Evolutionary conservation across 1,140 invertebrate genomes (phyloP), one percentile per base, ranked within the genome.

Genomic region (Nebria ingens): DNA sequence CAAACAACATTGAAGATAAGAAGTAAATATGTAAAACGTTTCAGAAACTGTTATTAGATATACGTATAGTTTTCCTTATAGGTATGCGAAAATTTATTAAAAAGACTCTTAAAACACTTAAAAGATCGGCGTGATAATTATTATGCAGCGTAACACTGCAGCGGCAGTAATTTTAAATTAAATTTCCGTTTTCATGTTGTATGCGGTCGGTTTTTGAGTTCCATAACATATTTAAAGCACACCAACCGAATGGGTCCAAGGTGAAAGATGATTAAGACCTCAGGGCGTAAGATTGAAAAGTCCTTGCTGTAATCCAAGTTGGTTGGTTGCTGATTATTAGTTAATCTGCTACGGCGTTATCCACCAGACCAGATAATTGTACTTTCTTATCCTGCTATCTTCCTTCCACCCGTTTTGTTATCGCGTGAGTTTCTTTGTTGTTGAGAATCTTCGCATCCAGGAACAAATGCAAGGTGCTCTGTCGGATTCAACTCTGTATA

Each of bases 311-410:
- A 45, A 45, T 45, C 40, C 40, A 45, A 45, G 9, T 45, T 45
- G 40, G 40, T 45, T 9, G 40, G 9, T 45, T 9, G 40, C 40
- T 45, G 40, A 45, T 45, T 45, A 45, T 45, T 45, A 45, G 40
- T 45, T 45, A 45, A 45, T 45, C 40, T 45, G 40, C 40, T 45
- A 45, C 40, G 9, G 38, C 56, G 50, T 19, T 56, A 51, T 56
- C 51, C 56, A 56, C 21, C 56, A 56, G 56, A 56, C 56, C 56
- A 56, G 51, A 56, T 56, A 56, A 56, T 56, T 56, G 51, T 51
- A 52, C 50, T 56, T 56, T 56, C 51, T 56, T 34, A 52, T 34
- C 19, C 50, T 25, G 40, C 40, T 45, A 17, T 29, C 25, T 29
- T 29, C 13, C n/a, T 34, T 34, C 25, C 25, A 34, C n/a, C 25